These are phyloP conservation scores for Petaurus breviceps DNA, from an alignment of 2,113 vertebrate genomes.

Conservation along the genomic window DNA sequence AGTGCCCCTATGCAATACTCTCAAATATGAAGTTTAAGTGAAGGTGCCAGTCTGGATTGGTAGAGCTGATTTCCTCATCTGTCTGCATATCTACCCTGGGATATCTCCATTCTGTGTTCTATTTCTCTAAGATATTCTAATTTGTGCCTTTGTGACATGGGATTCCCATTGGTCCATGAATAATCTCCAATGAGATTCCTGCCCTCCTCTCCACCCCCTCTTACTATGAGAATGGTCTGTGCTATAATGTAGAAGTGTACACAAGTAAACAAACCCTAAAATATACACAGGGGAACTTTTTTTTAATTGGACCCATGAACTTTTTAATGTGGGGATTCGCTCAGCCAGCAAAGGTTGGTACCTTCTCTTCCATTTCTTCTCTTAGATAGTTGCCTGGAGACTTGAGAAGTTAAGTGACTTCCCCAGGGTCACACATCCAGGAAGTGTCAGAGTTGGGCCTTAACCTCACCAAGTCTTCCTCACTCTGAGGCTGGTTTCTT, in stretches of 20 bases:
- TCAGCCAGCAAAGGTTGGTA: neutral
- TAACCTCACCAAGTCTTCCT: neutral
- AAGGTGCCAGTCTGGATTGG: neutral
- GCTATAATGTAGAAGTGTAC: neutral
- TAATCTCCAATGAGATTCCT: constrained; percentile 45
- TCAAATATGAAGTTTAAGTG: neutral
- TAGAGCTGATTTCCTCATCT: neutral
- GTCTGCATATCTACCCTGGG: neutral
- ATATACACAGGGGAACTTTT: constrained; percentile 5
- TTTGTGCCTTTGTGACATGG: constrained; percentile 21
- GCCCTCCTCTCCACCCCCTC: neutral
- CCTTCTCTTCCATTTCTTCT: neutral
- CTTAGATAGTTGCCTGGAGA: neutral
- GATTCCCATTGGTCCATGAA: constrained; percentile 48
- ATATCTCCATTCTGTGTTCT: constrained; percentile 22
- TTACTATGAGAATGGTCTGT: neutral
- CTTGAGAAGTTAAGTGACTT: neutral
- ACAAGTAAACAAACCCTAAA: neutral
- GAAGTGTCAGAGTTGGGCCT: neutral
- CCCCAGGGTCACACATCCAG: neutral
- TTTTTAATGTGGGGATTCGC: neutral
- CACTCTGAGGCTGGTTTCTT: neutral
- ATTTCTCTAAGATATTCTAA: constrained; percentile 9
- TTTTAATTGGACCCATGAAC: neutral
- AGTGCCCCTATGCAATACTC: neutral